Evolutionary conservation across 2,888 invertebrate species (phyloP), one percentile per base, ranked within the genome.

Genomic region (Hyposoter didymator): DNA sequence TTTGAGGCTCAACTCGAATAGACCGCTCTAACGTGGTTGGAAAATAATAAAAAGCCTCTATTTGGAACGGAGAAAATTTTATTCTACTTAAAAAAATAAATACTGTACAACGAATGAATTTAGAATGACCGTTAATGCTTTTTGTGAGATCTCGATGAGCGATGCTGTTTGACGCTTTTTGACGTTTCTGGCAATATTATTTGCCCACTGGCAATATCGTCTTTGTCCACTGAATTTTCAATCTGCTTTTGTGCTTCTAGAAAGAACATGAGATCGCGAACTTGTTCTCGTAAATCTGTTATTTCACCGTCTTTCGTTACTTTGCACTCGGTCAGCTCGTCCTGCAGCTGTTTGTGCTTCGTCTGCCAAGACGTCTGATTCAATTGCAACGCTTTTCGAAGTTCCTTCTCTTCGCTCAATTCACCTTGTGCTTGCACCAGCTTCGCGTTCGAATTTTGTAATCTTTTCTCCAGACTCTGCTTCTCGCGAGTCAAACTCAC

Each of bases 221-320:
- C 95, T 83, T 94, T 94, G 59, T 95, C 92, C 5, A 94, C 94
- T 2, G 95, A 95, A 88, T 95, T 94, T 87, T 95, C 95, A 74
- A 96, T 95, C 89, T 95, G 95, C 67, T 95, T 94, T 92, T 97
- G 97, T 0, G 99, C 99, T 89, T 99, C 98, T 90, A 99, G 96
- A 93, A 97, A 99, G 95, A 99, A 99, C 98, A 99, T 99, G 72
- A 99, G 95, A 95, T 99, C 99, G 49, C 98, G 95, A 10, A 99
- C 95, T 95, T 99, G 99, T 90, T 99, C 99, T 88, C 97, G 96
- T 45, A 99, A 95, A 28, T 99, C 98, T 0, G 94, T 89, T n/a
- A 98, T 95, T 95, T 99, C 96, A 69, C 94, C 91, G 79, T 95
- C 95, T 88, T 95, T 95, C 3, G 87, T 66, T 12, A 92, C 94